Evolutionary conservation across 35 echinoderm and acorn worm genomes (phyloP).

Genomic region (Lytechinus variegatus): DNA sequence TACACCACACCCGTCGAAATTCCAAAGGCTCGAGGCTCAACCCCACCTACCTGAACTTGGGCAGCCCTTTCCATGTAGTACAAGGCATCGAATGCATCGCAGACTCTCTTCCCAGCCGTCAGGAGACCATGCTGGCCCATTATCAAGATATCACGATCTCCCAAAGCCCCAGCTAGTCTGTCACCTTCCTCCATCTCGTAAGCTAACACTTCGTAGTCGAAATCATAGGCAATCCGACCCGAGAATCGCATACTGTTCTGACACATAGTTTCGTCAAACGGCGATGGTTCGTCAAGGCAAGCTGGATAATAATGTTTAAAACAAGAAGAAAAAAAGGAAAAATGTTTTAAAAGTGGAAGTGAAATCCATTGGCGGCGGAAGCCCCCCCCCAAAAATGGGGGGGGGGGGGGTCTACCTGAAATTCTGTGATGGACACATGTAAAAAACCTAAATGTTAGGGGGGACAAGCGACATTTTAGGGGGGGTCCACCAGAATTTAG

Average conservation of each 20-base stretch:
- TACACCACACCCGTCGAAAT: not conserved
- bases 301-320: conserved; percentile 49
- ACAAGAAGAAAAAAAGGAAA: not conserved
- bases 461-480: too few species aligned
- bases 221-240: conserved; percentile 76
- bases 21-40: not conserved
- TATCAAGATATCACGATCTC: conserved; percentile 63
- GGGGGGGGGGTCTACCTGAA: too few species aligned
- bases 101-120: conserved; percentile 49
- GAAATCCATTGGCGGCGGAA: too few species aligned
- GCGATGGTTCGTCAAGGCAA: conserved; percentile 62
- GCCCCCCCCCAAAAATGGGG: too few species aligned
- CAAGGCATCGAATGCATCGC: conserved; percentile 69
- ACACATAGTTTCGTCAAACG: conserved; percentile 46
- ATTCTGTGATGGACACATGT: too few species aligned
- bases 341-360: not conserved
- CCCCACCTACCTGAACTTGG: conserved; percentile 61
- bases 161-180: conserved; percentile 61
- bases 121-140: conserved; percentile 87
- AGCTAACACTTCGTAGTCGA: conserved; percentile 63
- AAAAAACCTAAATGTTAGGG: too few species aligned
- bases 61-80: conserved; percentile 81
- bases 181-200: conserved; percentile 57
- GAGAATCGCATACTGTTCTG: conserved; percentile 70
- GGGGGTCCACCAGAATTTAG: too few species aligned